Base-by-base conservation (phyloP, 2,888 invertebrate species). In the Trilocha varians region DNA sequence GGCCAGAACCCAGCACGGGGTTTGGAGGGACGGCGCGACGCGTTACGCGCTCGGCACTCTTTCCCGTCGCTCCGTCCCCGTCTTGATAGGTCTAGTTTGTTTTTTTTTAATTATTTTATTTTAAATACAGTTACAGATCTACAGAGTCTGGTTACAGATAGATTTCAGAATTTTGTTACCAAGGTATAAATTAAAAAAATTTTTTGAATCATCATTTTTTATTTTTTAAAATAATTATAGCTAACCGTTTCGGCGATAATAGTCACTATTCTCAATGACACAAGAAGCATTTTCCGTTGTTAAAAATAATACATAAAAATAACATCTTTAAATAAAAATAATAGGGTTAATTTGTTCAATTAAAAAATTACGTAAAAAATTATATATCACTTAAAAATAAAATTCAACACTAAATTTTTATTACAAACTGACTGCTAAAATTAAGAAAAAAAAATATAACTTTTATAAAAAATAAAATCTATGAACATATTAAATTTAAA, bases 221-320 rank as follows among this genome's bases (percentile, higher is more conserved):
- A 82, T 85, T 87, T 87, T 85, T 87, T 85, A 78, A 86, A 87
- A 87, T 86, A 87, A 87, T 87, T 87, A 87, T 86, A 87, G 84
- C 86, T 87, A 87, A 86, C 86, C 84, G 76, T 80, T 79, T 77
- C 86, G 84, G 84, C 83, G 80, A 84, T 85, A 79, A 83, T 82
- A 70, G 59, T 74, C 73, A 79, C 82, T 83, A 84, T 82, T 79
- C 78, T 73, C 72, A 82, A 85, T 83, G 84, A 85, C 84, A 85
- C 84, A 79, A 70, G 71, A 84, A 84, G 84, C 85, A 84, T 83
- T 78, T 79, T 73, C 75, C 78, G 79, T 80, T 80, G 82, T 84
- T 84, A 65, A 80, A 72, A 75, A 25, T 38, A 38, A 36, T 36
- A 36, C 17, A 16, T 6, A 32, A 16, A 38, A 60, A 60, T 59